Conservation (phyloP, 2,113 vertebrate genomes). For the Noctilio leporinus region DNA sequence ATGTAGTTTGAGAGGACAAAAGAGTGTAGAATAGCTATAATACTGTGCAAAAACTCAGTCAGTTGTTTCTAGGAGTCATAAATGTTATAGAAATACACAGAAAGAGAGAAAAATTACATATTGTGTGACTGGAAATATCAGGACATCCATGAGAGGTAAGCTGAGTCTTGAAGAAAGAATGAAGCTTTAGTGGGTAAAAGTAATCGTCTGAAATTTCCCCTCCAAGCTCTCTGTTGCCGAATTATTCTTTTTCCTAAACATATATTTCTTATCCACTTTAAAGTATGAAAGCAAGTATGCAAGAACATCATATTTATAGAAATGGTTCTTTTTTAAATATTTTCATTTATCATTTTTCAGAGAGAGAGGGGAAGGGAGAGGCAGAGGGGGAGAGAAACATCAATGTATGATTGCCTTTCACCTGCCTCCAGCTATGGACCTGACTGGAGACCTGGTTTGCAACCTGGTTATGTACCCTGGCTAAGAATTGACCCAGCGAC, state of each 20-base stretch:
- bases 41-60: background rate
- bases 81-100: background rate
- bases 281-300: background rate
- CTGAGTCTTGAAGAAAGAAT: background rate
- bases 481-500: too few species aligned
- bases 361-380: too few species aligned
- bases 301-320: background rate
- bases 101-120: background rate
- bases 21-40: background rate
- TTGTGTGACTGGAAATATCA: background rate
- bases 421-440: too few species aligned
- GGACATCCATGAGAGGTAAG: background rate
- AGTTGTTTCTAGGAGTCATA: background rate
- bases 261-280: background rate
- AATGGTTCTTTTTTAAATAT: too few species aligned
- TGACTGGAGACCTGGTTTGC: too few species aligned
- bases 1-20: background rate
- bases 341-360: too few species aligned
- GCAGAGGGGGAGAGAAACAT: too few species aligned
- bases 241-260: background rate
- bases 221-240: background rate
- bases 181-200: background rate
- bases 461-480: too few species aligned
- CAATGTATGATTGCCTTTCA: too few species aligned
- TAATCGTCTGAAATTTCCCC: background rate